These are phyloP conservation scores for Notocelia uddmanniana DNA, from an alignment of 2,888 invertebrate species.

Conservation along the genomic window DNA sequence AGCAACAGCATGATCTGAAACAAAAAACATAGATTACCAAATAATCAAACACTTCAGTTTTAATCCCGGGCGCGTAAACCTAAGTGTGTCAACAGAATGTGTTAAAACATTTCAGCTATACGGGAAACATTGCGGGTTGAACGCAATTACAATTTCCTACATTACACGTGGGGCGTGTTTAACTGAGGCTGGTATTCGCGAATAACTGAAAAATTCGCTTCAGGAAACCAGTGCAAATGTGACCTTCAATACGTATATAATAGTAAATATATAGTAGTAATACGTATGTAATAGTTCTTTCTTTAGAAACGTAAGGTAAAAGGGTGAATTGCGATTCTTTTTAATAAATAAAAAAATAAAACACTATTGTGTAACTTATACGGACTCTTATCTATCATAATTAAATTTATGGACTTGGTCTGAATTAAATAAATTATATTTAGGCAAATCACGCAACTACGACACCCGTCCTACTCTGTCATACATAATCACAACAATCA, in stretches of 20 bases:
- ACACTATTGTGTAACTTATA: no score
- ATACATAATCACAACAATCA: no score
- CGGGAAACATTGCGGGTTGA: constrained; percentile 31
- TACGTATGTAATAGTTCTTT: no score
- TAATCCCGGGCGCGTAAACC: background rate
- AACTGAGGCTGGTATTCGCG: background rate
- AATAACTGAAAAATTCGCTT: background rate
- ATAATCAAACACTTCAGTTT: background rate
- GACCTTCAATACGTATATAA: background rate
- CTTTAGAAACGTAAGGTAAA: no score
- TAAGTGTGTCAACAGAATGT: constrained; percentile 29
- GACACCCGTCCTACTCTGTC: no score
- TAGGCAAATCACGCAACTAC: no score
- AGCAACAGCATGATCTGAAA: constrained; percentile 33
- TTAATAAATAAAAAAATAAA: no score
- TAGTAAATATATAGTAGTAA: no score
- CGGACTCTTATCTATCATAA: no score
- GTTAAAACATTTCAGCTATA: constrained; percentile 22
- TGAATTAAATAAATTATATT: no score
- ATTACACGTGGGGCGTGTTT: constrained; percentile 34
- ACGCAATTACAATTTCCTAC: constrained; percentile 47
- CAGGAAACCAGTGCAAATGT: background rate
- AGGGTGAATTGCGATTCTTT: no score
- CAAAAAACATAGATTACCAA: background rate
- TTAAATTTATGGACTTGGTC: no score